Evolutionary conservation across 1,140 invertebrate species (phyloP).

Genomic region (Lineus longissimus): DNA sequence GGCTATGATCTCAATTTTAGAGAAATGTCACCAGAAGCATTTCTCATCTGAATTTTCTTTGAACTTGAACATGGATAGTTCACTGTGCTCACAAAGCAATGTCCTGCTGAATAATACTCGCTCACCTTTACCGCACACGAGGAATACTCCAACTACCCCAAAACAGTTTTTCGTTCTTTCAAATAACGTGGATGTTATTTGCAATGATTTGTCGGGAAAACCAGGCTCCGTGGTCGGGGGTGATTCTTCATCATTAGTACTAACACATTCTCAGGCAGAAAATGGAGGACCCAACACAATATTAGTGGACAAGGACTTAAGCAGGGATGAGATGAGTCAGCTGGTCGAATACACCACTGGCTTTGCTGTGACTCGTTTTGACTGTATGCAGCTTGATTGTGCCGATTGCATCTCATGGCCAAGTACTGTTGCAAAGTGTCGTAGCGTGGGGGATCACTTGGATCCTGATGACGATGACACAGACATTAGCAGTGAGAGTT

Average conservation of each 20-base stretch:
- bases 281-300: too few species aligned
- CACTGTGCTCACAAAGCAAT: slow-evolving; percentile 19
- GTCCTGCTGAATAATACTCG: background rate
- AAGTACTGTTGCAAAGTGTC: too few species aligned
- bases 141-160: background rate
- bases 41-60: slow-evolving; percentile 20
- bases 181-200: slow-evolving; percentile 48
- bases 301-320: too few species aligned
- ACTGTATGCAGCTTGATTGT: slow-evolving; percentile 39
- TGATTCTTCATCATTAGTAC: slow-evolving; percentile 26
- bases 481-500: too few species aligned
- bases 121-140: background rate
- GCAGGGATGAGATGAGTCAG: slow-evolving; percentile 36
- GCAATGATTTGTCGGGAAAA: slow-evolving; percentile 43
- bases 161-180: background rate
- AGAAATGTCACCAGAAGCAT: slow-evolving; percentile 44
- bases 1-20: slow-evolving; percentile 45
- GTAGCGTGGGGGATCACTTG: too few species aligned
- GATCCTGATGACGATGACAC: too few species aligned
- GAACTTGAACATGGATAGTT: slow-evolving; percentile 28
- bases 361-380: slow-evolving; percentile 40
- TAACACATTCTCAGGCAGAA: too few species aligned
- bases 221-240: slow-evolving; percentile 34
- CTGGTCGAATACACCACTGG: slow-evolving; percentile 45
- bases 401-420: slow-evolving; percentile 34